These are phyloP conservation scores for Ammodytes marinus DNA, from an alignment of 2,113 vertebrate species.

Conservation along the genomic window DNA sequence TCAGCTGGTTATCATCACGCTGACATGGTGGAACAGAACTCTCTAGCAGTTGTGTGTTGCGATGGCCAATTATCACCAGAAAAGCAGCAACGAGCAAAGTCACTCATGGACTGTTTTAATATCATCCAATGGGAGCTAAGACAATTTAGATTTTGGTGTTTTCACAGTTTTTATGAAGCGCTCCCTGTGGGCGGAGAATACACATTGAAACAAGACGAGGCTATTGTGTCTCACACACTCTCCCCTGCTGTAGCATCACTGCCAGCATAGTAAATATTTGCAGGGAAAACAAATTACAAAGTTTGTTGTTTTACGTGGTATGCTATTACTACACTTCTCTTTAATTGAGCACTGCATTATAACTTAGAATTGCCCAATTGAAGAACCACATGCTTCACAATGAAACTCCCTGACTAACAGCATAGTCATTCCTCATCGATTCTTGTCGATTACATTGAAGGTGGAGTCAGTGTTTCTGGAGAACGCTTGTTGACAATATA, in stretches of 20 bases:
- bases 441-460: too few species aligned
- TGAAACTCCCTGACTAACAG: constrained; percentile 11
- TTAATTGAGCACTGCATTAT: constrained; percentile 20
- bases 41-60: background rate
- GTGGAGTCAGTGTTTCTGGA: too few species aligned
- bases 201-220: background rate
- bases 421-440: constrained; percentile 5
- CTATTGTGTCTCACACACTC: background rate
- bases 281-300: background rate
- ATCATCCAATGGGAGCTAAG: background rate
- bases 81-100: background rate
- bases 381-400: constrained; percentile 1
- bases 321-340: background rate
- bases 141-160: background rate
- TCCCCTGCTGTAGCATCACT: background rate
- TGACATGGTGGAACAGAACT: background rate
- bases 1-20: background rate
- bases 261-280: constrained; percentile 15
- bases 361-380: background rate
- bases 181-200: background rate
- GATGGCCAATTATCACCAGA: background rate
- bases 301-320: background rate
- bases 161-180: background rate
- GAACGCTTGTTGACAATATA: too few species aligned
- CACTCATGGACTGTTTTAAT: background rate